Evolutionary conservation across 1,140 invertebrate species (phyloP).

Genomic region (Scaptomyza hsui): DNA sequence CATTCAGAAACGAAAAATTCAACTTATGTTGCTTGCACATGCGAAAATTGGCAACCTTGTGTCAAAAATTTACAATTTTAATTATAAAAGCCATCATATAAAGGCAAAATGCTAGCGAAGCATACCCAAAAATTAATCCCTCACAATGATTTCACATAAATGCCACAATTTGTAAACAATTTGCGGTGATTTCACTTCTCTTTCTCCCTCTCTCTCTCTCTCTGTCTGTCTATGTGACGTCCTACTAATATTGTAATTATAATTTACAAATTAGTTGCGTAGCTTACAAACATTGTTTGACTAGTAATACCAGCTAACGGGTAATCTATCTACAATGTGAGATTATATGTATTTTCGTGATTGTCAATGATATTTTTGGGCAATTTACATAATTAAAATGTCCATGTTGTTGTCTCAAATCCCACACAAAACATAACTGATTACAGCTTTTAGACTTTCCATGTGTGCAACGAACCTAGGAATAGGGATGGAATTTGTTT

Average conservation of each 20-base stretch:
- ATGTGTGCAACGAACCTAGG: too few relatives aligned
- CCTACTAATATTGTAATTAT: slow-evolving; percentile 38
- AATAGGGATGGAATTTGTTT: too few relatives aligned
- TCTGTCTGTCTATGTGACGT: background rate
- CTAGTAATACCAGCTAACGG: slow-evolving; percentile 20
- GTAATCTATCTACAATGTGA: slow-evolving; percentile 31
- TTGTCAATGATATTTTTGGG: slow-evolving; percentile 39
- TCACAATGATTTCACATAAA: slow-evolving; percentile 55
- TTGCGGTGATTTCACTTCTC: slow-evolving; percentile 39
- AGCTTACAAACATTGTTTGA: background rate
- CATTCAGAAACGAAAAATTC: background rate
- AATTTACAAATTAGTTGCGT: slow-evolving; percentile 42
- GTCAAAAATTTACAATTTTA: slow-evolving; percentile 33
- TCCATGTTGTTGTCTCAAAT: slow-evolving; percentile 19
- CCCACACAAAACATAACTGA: slow-evolving; percentile 38
- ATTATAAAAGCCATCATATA: slow-evolving; percentile 26
- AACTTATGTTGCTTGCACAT: slow-evolving; percentile 1
- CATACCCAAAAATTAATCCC: slow-evolving; percentile 35
- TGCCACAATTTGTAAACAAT: slow-evolving; percentile 69
- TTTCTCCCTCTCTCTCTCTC: too few relatives aligned
- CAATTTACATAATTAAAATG: slow-evolving; percentile 73
- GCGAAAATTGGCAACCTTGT: slow-evolving; percentile 24
- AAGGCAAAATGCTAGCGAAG: slow-evolving; percentile 18
- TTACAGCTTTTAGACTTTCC: slow-evolving; percentile 22
- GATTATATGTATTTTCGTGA: slow-evolving; percentile 34